Conservation (phyloP, 2,797 vertebrate species). For the Gymnocypris eckloni region DNA sequence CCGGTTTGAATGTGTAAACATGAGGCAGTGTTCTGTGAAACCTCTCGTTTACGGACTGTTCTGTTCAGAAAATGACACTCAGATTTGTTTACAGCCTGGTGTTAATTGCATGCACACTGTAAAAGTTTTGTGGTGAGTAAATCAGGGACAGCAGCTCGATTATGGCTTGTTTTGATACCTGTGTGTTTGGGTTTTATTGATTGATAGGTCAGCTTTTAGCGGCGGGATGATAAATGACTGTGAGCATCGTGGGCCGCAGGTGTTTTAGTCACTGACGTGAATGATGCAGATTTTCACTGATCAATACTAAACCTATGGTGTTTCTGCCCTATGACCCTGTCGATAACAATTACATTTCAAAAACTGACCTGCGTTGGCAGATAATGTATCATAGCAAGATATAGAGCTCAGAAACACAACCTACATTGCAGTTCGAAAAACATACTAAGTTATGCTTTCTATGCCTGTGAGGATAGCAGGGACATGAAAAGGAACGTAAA, state of each 20-base stretch:
- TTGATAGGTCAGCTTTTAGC: constrained; percentile 55
- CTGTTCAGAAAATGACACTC: background rate
- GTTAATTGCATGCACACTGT: constrained; percentile 36
- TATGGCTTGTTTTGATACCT: constrained; percentile 38
- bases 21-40: background rate
- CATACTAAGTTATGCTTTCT: background rate
- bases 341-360: constrained; percentile 54
- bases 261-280: constrained; percentile 55
- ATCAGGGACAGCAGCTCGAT: constrained; percentile 38
- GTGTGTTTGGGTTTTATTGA: constrained; percentile 54
- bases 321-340: constrained; percentile 52
- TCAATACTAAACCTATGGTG: constrained; percentile 56
- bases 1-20: constrained; percentile 1
- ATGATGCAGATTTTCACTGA: constrained; percentile 60
- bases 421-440: background rate
- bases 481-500: background rate
- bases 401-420: background rate
- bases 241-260: constrained; percentile 36
- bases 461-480: background rate
- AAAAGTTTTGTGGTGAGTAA: constrained; percentile 40
- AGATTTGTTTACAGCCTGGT: constrained; percentile 23
- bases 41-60: background rate
- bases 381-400: constrained; percentile 22
- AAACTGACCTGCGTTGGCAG: constrained; percentile 38
- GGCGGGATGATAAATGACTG: constrained; percentile 59